Base-by-base conservation (phyloP, 2,888 invertebrate genomes). In the Pheosia tremula region DNA sequence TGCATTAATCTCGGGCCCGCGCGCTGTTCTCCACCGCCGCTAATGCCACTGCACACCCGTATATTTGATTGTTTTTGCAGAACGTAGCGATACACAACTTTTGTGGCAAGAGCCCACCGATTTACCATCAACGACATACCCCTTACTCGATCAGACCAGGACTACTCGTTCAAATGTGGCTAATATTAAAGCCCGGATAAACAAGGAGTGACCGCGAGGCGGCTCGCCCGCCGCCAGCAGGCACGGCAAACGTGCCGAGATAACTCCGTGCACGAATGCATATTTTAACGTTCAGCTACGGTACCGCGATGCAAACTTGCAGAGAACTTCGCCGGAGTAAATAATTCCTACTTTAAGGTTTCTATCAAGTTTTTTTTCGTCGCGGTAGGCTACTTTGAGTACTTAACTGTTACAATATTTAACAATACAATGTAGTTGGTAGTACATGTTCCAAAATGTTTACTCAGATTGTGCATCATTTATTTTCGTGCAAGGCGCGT, bases 271-370 rank as follows among this genome's bases (percentile, higher is more conserved):
- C 86, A 84, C 86, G 85, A 86, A 90, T 91, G 89, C 90, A 92
- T 91, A 91, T 90, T 91, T 91, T 88, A 91, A 82, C 89, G 84
- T 85, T 87, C 85, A 89, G 86, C 88, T 87, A 84, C 83, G 83
- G 83, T 79, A 80, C 81, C 80, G 79, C 83, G 82, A 82, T 84
- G 87, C 86, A 86, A 89, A 88, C 90, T 90, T 89, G 86, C 84
- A 85, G 76, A 83, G 74, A 90, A 90, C 86, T 91, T 89, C 77
- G 79, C 75, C 80, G 78, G 76, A 86, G 81, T 87, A 80, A 85
- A 90, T 90, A 89, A 88, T 89, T 90, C 84, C 88, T 88, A 84
- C 80, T 87, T 83, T 83, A 83, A 82, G 76, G 78, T 79, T 84
- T 80, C 79, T 77, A 67, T 65, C 68, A 75, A 80, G 71, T 75